Evolutionary conservation across 2,113 vertebrate species (phyloP).

Genomic region (Pelobates fuscus): DNA sequence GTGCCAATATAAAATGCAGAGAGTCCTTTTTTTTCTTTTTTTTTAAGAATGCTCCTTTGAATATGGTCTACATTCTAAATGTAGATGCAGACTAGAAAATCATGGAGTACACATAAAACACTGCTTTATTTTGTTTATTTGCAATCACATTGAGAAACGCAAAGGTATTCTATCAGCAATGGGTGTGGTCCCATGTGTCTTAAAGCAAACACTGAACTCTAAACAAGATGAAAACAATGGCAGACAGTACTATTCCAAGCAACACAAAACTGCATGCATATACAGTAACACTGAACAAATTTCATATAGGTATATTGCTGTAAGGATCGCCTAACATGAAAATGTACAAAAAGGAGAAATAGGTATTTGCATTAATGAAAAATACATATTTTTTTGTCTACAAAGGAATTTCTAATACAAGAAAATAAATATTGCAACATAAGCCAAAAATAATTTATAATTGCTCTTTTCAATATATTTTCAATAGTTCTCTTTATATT

Average conservation of each 20-base stretch:
- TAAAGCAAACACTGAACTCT: conserved; percentile 68
- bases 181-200: conserved; percentile 69
- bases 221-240: conserved; percentile 70
- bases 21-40: no score
- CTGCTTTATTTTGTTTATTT: conserved; percentile 98
- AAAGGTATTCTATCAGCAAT: conserved; percentile 63
- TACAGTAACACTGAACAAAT: conserved; percentile 84
- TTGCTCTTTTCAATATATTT: conserved; percentile 99
- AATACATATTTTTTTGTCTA: conserved; percentile 94
- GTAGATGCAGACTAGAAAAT: not conserved
- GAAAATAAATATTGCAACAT: conserved; percentile 99
- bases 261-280: conserved; percentile 90
- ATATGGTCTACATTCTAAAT: no score
- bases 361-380: conserved; percentile 99
- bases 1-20: no score
- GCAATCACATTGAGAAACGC: conserved; percentile 86
- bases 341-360: conserved; percentile 99
- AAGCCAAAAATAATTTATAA: conserved; percentile 99
- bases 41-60: no score
- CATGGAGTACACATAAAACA: conserved; percentile 86
- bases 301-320: conserved; percentile 95
- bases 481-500: conserved; percentile 99
- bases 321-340: conserved; percentile 92
- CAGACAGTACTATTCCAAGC: conserved; percentile 84
- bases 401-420: conserved; percentile 99